Conservation (phyloP, 2,113 vertebrate species). For the Hippocampus abdominalis region DNA sequence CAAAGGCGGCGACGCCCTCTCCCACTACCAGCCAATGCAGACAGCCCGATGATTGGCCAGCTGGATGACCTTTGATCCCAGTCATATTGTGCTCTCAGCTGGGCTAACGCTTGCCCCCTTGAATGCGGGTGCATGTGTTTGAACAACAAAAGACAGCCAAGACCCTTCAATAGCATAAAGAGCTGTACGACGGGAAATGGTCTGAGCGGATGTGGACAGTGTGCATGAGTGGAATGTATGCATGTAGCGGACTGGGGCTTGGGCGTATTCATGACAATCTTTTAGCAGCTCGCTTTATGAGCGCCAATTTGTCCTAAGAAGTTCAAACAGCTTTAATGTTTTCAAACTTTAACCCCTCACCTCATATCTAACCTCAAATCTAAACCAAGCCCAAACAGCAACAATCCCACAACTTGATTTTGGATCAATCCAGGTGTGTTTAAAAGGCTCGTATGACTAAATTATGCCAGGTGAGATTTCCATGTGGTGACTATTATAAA, state of each 20-base stretch:
- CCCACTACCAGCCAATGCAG: slow-evolving; percentile 40
- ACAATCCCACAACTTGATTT: not conserved
- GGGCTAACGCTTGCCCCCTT: slow-evolving; percentile 40
- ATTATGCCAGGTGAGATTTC: too few species aligned
- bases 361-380: not conserved
- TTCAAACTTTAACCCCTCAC: not conserved
- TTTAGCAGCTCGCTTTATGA: slow-evolving; percentile 29
- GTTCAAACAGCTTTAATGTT: not conserved
- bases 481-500: not conserved
- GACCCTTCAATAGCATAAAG: slow-evolving; percentile 55
- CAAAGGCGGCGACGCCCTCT: slow-evolving; percentile 57
- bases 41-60: slow-evolving; percentile 54
- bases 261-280: slow-evolving; percentile 35
- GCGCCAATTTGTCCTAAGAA: slow-evolving; percentile 4
- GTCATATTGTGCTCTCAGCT: slow-evolving; percentile 64
- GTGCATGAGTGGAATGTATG: slow-evolving; percentile 12
- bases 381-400: not conserved
- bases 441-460: not conserved
- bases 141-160: slow-evolving; percentile 44
- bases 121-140: slow-evolving; percentile 26
- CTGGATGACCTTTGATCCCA: slow-evolving; percentile 64
- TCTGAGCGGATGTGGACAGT: slow-evolving; percentile 44
- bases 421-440: not conserved
- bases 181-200: slow-evolving; percentile 48
- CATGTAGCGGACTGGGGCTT: slow-evolving; percentile 5